Conservation (phyloP, 1,140 invertebrate genomes). For the Tetramorium alpestre region DNA sequence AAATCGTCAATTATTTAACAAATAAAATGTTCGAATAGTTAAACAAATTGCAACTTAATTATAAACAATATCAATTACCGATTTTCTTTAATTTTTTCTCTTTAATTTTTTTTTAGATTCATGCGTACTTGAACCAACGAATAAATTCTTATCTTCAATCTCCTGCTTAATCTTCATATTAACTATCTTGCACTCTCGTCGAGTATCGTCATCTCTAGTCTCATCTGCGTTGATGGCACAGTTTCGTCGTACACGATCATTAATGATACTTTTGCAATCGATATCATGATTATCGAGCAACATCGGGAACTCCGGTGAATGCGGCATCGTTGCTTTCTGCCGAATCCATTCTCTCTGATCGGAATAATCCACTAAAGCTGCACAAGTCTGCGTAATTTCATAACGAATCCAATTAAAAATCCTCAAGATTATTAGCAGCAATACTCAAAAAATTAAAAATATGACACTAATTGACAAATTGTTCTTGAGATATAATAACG, state of each 20-base stretch:
- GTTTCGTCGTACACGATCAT: not conserved
- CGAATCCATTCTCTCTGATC: conserved; percentile 65
- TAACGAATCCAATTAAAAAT: not conserved
- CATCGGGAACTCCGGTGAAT: conserved; percentile 14
- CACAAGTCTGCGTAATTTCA: conserved; percentile 58
- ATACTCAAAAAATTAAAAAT: not conserved
- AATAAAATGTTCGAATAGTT: conserved; percentile 1
- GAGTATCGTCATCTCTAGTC: not conserved
- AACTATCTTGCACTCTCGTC: not conserved
- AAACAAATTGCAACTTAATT: not conserved
- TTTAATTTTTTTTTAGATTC: not conserved
- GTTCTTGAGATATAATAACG: not conserved
- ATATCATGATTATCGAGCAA: conserved; percentile 27
- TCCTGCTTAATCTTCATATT: conserved; percentile 24
- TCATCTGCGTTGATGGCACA: not conserved
- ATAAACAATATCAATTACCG: not conserved
- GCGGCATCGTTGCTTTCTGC: conserved; percentile 26
- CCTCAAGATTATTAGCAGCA: not conserved
- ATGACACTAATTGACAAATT: not conserved
- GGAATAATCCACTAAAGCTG: conserved; percentile 64
- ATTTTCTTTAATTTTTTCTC: not conserved
- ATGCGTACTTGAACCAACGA: not conserved
- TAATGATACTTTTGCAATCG: conserved; percentile 13
- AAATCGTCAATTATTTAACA: not conserved
- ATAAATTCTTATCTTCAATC: not conserved